phyloP scores from a whole-genome alignment of 2,113 vertebrate species.

The Apus apus region DNA sequence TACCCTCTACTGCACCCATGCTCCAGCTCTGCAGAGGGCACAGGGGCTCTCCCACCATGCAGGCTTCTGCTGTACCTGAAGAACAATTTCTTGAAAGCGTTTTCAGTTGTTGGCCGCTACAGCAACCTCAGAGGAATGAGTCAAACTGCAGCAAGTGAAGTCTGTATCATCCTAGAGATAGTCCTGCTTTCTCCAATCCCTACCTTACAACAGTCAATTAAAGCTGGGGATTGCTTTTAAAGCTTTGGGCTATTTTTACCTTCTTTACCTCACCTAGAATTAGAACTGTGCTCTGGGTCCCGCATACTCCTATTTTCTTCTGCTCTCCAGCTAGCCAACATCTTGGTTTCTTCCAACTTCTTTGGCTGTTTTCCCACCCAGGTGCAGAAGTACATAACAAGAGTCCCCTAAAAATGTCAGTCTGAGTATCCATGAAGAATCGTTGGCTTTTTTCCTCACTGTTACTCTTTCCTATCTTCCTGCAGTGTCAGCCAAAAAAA shows the following conservation, averaged over 20 bases:
- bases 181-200: neutral
- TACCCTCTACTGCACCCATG: neutral
- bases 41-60: fast-evolving
- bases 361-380: neutral
- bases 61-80: neutral
- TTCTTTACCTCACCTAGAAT: neutral
- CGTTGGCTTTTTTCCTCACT: no score
- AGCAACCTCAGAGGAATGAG: neutral
- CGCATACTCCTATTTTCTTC: neutral
- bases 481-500: neutral
- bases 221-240: neutral
- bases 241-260: neutral
- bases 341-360: neutral
- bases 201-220: neutral
- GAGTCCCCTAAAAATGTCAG: neutral
- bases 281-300: neutral
- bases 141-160: neutral
- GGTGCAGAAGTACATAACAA: fast-evolving
- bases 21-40: neutral
- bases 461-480: neutral
- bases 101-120: neutral
- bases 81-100: neutral
- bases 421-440: neutral
- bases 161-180: neutral
- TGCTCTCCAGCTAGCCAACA: neutral